Evolutionary conservation across 92 coral and sea anemone genomes (phyloP).

Genomic region (Heteractis magnifica): DNA sequence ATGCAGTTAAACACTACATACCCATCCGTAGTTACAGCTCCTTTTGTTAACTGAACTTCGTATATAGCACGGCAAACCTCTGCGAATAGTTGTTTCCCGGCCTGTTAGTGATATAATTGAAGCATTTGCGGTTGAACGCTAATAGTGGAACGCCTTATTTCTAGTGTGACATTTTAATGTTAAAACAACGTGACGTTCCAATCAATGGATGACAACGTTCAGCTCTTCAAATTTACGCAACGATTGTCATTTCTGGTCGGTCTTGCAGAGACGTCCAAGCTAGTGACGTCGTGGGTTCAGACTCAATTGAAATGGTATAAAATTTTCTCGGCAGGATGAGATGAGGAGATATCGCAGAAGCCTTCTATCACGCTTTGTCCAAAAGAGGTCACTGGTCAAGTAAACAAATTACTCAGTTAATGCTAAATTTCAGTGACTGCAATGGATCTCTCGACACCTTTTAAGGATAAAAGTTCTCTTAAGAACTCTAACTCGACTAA

Average conservation of each 20-base stretch:
- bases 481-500: not conserved
- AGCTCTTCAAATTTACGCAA: not conserved
- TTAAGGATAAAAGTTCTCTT: not conserved
- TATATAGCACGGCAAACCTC: not conserved
- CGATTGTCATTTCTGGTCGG: not conserved
- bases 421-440: not conserved
- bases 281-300: not conserved
- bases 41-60: conserved; percentile 35
- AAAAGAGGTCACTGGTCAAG: conserved; percentile 13
- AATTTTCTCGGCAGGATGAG: not conserved
- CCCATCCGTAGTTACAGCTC: too few species aligned
- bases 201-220: not conserved
- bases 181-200: not conserved
- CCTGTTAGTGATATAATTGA: not conserved
- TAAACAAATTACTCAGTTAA: conserved; percentile 4
- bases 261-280: not conserved
- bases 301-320: not conserved
- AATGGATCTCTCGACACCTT: conserved; percentile 12
- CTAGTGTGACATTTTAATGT: not conserved
- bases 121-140: not conserved
- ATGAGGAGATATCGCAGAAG: not conserved
- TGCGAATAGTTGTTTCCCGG: not conserved
- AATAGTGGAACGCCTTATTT: conserved; percentile 6
- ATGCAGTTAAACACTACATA: conserved; percentile 41
- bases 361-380: not conserved